Evolutionary conservation across 2,888 invertebrate genomes (phyloP).

Genomic region (Lasioglossum morio): DNA sequence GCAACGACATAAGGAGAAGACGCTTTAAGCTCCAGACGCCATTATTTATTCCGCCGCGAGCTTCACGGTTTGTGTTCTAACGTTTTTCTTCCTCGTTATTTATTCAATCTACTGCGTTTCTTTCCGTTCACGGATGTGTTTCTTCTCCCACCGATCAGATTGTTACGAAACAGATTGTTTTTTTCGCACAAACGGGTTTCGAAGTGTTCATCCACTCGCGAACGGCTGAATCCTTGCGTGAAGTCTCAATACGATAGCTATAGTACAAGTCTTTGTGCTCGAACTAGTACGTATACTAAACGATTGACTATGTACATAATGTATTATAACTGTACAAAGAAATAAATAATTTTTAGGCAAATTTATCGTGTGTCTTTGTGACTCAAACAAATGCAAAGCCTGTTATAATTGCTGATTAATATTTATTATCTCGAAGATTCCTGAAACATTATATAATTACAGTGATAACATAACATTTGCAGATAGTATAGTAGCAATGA

Average conservation of each 20-base stretch:
- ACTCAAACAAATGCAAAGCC: neutral
- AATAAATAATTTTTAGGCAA: conserved; percentile 27
- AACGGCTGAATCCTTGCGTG: neutral
- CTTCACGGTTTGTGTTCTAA: conserved; percentile 18
- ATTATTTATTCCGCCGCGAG: neutral
- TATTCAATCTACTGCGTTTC: conserved; percentile 19
- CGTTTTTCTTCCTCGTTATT: conserved; percentile 27
- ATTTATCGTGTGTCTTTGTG: neutral
- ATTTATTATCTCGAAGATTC: conserved; percentile 15
- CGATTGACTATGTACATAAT: neutral
- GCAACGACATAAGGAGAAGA: conserved; percentile 56
- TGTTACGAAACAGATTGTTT: conserved; percentile 11
- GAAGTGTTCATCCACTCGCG: neutral
- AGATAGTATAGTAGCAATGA: neutral
- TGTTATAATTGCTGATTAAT: neutral
- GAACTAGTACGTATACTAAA: conserved; percentile 5
- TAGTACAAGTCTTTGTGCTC: conserved; percentile 22
- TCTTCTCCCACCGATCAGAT: neutral
- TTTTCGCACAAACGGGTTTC: conserved; percentile 31
- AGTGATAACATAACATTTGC: neutral
- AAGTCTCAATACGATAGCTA: neutral
- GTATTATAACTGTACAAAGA: conserved; percentile 30
- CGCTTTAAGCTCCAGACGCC: conserved; percentile 24
- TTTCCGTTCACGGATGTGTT: neutral
- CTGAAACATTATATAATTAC: neutral